Base-by-base conservation (phyloP, 2,888 invertebrate species). In the Synergus laeviventris region DNA sequence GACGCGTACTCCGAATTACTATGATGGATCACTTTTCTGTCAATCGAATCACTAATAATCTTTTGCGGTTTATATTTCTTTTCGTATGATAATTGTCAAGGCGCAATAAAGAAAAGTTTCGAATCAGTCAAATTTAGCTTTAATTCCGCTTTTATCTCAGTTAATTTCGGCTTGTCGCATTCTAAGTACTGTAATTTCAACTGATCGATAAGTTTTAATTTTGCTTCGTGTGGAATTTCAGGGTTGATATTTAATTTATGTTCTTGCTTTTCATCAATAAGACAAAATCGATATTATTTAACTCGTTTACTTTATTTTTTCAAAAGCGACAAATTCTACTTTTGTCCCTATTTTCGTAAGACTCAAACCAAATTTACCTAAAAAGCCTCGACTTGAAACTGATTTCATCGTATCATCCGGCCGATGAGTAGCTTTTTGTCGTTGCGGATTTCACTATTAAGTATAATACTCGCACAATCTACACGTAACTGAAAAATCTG, bases 1-100 rank as follows among this genome's bases (percentile, higher is more conserved):
- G 77, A 78, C 11, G 80, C 9, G 7, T 38, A 38, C 8, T 38
- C 38, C 38, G 38, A 38, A 38, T 83, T 86, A 70, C 78, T 79
- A 9, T 45, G 60, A 9, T 75, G 70, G 9, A 83, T 83, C 16
- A 82, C 76, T 8, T 76, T 74, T 7, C 73, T 64, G 2, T 36
- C 24, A 12, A 75, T 14, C 45, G 78, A 61, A 14, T 81, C 77
- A 38, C 38, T 38, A 7, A 38, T 38, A 38, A 38, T 38, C 7
- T 7, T 38, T 7, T 38, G 38, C 7, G 8, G 8, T 38, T 38
- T 38, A 5, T 4, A 38, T 38, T 38, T 38, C 38, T 38, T 8
- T 4, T 38, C 38, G 38, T 38, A 38, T 38, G 38, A 9, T 7
- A 38, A 5, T 38, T 8, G 38, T 38, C 38, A 7, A 38, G 38